A percentile compares a stretch with the other conserved stretches of the same genome.
phyloP scores from a whole-genome alignment of 2,888 invertebrate species.

The Eristalinus aeneus region DNA sequence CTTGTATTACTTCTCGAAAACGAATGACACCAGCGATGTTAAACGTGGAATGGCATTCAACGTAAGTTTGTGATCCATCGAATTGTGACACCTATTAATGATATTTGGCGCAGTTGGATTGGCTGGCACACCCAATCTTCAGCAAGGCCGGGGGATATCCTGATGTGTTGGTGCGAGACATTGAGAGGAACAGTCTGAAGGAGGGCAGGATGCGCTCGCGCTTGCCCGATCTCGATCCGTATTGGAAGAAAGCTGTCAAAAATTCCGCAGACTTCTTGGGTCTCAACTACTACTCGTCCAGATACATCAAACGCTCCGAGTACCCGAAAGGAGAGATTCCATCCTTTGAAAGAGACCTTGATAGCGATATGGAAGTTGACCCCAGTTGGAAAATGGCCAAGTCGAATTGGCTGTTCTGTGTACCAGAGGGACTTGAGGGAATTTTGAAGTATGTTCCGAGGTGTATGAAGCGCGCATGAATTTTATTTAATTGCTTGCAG shows the following conservation, averaged over 20 bases:
- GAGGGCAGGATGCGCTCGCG: slow-evolving; percentile 76
- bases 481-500: slow-evolving; percentile 70
- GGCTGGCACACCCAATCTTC: slow-evolving; percentile 77
- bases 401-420: slow-evolving; percentile 76
- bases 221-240: slow-evolving; percentile 68
- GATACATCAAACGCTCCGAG: slow-evolving; percentile 71
- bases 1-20: slow-evolving; percentile 73
- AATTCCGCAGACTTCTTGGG: slow-evolving; percentile 76
- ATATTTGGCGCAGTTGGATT: slow-evolving; percentile 75
- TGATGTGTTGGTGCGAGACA: slow-evolving; percentile 74
- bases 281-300: slow-evolving; percentile 76
- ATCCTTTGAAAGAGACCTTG: slow-evolving; percentile 82
- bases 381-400: slow-evolving; percentile 74
- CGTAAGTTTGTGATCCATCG: slow-evolving; percentile 62
- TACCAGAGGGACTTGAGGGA: slow-evolving; percentile 69
- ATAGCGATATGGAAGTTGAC: slow-evolving; percentile 72
- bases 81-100: neutral
- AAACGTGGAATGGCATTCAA: slow-evolving; percentile 75
- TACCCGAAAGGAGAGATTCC: slow-evolving; percentile 77
- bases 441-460: slow-evolving; percentile 17
- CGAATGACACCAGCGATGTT: slow-evolving; percentile 68
- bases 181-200: slow-evolving; percentile 75
- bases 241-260: slow-evolving; percentile 72
- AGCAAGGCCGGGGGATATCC: slow-evolving; percentile 77
- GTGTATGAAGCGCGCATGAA: neutral